Evolutionary conservation across 2,113 vertebrate genomes (phyloP), one percentile per base, ranked within the genome.

Genomic region (Cephalopholis sonnerati): DNA sequence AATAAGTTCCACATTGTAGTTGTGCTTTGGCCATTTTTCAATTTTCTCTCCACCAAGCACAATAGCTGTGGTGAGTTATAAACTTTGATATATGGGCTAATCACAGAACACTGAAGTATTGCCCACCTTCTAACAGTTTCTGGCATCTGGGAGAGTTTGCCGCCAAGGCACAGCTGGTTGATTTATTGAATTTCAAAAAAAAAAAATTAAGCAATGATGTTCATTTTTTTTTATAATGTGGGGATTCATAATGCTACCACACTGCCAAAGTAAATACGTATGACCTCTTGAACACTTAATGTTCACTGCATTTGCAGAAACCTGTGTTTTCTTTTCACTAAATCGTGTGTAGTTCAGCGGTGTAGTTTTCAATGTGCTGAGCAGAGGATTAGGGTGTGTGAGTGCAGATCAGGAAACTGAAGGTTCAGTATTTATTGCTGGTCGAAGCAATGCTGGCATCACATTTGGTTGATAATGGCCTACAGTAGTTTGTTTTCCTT

Each of bases 111-210:
- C 20, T 83, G 75, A 85, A 54, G 50, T 82, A 76, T 76, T 83
- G 44, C 67, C 79, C 85, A 85, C 77, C 59, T 74, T 83, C 58
- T 71, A 77, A 76, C 76, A 71, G n/a, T 89, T 80, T 69, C 51
- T 58, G 86, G 73, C 82, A 84, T 84, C 72, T 83, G 83, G 77
- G 65, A 55, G 73, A 66, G 71, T 78, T 73, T 53, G 65, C 65
- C 20, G 16, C 71, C 44, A 61, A 90, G 66, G 73, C 83, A 78
- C 83, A 88, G 85, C 68, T 88, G 92, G 36, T 53, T 93, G 69
- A 92, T 88, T 84, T 74, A 88, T 66, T 75, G 57, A 84, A 90
- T 88, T 87, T 81, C 61, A 89, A 83, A 69, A 83, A 81, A 79
- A 83, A 63, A 74, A 76, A 82, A 88, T 84, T 66, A 55, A 85